These are phyloP conservation scores for Ormia ochracea DNA, from an alignment of 2,888 invertebrate genomes.

Conservation along the genomic window DNA sequence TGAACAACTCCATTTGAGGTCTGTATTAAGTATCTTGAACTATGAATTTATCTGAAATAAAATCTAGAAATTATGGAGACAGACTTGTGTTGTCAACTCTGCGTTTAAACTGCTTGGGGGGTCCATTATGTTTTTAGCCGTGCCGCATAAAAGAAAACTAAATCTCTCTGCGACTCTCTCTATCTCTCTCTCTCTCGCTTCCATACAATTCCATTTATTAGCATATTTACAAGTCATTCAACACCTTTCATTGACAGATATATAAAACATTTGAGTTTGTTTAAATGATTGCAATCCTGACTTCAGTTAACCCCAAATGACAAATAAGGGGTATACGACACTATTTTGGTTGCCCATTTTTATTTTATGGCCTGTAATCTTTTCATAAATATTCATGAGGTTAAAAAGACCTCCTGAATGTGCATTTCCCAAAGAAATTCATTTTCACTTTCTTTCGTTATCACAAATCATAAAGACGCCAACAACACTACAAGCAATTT, in stretches of 20 bases:
- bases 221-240: neutral
- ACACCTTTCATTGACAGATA: constrained; percentile 6
- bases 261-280: constrained; percentile 24
- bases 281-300: constrained; percentile 27
- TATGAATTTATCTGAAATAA: neutral
- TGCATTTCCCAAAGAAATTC: constrained; percentile 39
- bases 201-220: neutral
- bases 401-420: constrained; percentile 52
- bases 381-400: constrained; percentile 58
- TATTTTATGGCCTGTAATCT: neutral
- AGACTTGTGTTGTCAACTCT: too few species aligned
- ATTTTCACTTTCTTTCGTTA: constrained; percentile 62
- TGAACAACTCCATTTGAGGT: neutral
- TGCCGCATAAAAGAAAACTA: neutral
- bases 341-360: neutral
- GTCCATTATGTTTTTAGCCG: neutral
- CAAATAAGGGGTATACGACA: constrained; percentile 39
- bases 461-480: constrained; percentile 50
- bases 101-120: too few species aligned
- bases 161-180: neutral
- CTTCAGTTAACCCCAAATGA: constrained; percentile 41
- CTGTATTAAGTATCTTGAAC: neutral
- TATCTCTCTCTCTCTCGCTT: neutral
- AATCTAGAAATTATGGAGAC: neutral
- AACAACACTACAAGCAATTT: neutral